Evolutionary conservation across 2,888 invertebrate genomes (phyloP), one percentile per base, ranked within the genome.

Genomic region (Eristalis tenax): DNA sequence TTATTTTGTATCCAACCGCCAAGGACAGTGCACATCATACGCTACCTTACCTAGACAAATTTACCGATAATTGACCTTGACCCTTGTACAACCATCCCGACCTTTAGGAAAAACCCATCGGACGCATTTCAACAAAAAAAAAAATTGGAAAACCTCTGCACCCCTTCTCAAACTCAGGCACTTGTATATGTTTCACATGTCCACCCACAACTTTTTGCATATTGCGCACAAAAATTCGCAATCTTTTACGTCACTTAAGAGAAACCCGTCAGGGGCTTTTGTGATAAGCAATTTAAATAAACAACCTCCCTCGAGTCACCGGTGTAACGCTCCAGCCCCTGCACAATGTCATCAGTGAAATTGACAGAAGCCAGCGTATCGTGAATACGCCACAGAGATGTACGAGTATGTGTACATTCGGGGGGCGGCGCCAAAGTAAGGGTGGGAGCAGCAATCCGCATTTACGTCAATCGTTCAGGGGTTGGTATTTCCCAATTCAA

Each of bases 191-290:
- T 28, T 59, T 3, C 43, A 18, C 11, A 64, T 75, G 38, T 76
- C 59, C 66, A 61, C 56, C 77, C 61, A 71, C 82, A 15, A 35
- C 8, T 22, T 28, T 63, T 38, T 15, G 35, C 22, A 15, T 32
- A 66, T 23, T 40, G 75, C 40, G 64, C 11, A 32, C 32, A 75
- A 40, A 79, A 84, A 56, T 76, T 71, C 65, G 71, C 84, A 84
- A 80, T 84, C 70, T 84, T 80, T 83, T 79, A 79, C 83, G 83
- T 83, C 83, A 83, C 83, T 75, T 84, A 84, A 80, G 79, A 59
- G 15, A 69, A 22, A 73, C 38, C 63, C 69, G 74, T 43, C 40
- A 10, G n/a, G 74, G 26, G 57, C 22, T 64, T 65, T 74, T 43
- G 78, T 69, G 69, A 78, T 78, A 83, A 83, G 69, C 74, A 75